These are phyloP conservation scores for Pammene aurita DNA, from an alignment of 2,888 invertebrate species.

Conservation along the genomic window DNA sequence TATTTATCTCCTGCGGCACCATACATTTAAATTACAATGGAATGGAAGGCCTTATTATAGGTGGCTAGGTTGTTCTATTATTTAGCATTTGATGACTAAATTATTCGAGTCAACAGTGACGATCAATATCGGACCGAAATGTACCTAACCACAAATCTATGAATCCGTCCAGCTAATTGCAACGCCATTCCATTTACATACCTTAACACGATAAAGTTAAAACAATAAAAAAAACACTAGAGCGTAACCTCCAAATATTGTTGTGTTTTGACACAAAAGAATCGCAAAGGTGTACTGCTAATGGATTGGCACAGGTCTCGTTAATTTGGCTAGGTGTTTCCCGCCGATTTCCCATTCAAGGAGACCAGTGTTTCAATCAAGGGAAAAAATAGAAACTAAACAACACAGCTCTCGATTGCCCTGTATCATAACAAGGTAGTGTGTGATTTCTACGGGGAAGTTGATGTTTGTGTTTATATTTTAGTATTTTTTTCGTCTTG, in stretches of 20 bases:
- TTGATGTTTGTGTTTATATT: conserved; percentile 4
- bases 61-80: too few species aligned
- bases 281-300: conserved; percentile 52
- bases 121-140: too few species aligned
- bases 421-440: conserved; percentile 20
- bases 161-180: conserved; percentile 42
- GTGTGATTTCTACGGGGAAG: neutral
- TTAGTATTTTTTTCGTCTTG: neutral
- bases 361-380: conserved; percentile 68
- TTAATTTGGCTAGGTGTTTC: conserved; percentile 55
- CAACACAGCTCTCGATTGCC: conserved; percentile 45
- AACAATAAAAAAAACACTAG: conserved; percentile 44
- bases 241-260: conserved; percentile 41
- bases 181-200: conserved; percentile 53
- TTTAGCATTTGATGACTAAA: too few species aligned
- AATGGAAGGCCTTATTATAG: too few species aligned
- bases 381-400: conserved; percentile 57
- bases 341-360: conserved; percentile 66
- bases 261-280: conserved; percentile 44
- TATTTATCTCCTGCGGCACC: too few species aligned
- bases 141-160: conserved; percentile 27
- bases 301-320: conserved; percentile 60
- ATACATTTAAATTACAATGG: too few species aligned
- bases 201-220: conserved; percentile 42
- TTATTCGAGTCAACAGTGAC: too few species aligned